Conservation (phyloP, 2,113 vertebrate species). For the Progne subis region DNA sequence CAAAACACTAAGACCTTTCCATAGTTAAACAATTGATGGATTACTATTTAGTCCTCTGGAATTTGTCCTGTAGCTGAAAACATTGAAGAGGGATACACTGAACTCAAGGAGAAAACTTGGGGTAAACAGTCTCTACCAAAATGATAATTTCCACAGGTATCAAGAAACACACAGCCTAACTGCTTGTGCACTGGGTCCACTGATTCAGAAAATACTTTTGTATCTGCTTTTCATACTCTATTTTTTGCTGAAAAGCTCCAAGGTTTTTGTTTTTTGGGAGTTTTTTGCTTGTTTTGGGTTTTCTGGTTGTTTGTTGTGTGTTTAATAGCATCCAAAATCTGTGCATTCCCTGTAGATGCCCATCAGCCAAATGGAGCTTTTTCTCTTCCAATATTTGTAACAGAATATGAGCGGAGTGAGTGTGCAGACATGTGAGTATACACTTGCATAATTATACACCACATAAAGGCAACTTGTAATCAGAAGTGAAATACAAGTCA, state of each 20-base stretch:
- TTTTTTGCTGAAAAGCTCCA: background rate
- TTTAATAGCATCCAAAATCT: background rate
- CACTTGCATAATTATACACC: no score
- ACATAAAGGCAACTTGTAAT: background rate
- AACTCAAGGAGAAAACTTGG: background rate
- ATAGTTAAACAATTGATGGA: background rate
- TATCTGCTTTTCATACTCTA: background rate
- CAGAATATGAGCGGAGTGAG: background rate
- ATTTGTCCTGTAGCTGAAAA: background rate
- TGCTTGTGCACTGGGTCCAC: background rate
- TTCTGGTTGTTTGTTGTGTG: background rate
- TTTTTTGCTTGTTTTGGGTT: background rate
- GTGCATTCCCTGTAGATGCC: background rate
- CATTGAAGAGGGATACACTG: background rate
- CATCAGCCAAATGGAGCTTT: background rate
- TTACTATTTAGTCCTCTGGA: background rate
- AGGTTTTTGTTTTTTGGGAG: background rate
- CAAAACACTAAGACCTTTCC: background rate
- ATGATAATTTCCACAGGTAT: background rate
- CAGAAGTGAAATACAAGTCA: background rate
- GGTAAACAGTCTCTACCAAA: background rate
- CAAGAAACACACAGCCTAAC: background rate
- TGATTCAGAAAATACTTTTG: background rate
- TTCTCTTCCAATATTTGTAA: background rate
- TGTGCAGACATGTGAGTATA: no score